phyloP scores from a whole-genome alignment of 23 tunicate genomes.

The Halocynthia aurantium region DNA sequence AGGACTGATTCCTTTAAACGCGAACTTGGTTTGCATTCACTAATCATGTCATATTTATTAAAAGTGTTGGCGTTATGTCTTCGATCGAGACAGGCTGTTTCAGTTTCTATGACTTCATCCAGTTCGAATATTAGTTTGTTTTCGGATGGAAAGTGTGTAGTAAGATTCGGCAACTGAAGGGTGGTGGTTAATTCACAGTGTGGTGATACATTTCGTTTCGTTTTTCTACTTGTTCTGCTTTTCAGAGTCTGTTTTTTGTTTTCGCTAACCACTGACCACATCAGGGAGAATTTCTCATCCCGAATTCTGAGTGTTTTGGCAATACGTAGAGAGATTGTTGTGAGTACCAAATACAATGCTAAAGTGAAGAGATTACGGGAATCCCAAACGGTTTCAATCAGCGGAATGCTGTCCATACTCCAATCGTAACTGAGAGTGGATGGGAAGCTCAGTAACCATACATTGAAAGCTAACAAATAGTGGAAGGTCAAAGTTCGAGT shows the following conservation, averaged over 20 bases:
- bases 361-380: conserved; percentile 42
- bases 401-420: conserved; percentile 72
- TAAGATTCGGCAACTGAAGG: too few relatives aligned
- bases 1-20: too few relatives aligned
- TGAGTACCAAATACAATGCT: neutral
- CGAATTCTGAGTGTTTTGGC: neutral
- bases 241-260: neutral
- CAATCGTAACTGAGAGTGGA: conserved; percentile 64
- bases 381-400: conserved; percentile 36
- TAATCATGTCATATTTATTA: too few relatives aligned
- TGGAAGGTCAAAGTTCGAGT: conserved; percentile 55
- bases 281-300: too few relatives aligned
- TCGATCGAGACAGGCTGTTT: too few relatives aligned
- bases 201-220: neutral
- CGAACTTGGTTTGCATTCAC: too few relatives aligned
- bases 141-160: too few relatives aligned
- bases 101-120: too few relatives aligned
- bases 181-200: neutral
- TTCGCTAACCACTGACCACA: neutral
- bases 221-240: neutral
- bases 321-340: neutral
- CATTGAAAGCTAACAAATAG: conserved; percentile 43
- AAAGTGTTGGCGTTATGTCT: too few relatives aligned
- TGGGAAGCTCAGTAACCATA: conserved; percentile 40
- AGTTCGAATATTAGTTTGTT: too few relatives aligned